Conservation (phyloP, 2,888 invertebrate species). For the Epirrhoe alternata region DNA sequence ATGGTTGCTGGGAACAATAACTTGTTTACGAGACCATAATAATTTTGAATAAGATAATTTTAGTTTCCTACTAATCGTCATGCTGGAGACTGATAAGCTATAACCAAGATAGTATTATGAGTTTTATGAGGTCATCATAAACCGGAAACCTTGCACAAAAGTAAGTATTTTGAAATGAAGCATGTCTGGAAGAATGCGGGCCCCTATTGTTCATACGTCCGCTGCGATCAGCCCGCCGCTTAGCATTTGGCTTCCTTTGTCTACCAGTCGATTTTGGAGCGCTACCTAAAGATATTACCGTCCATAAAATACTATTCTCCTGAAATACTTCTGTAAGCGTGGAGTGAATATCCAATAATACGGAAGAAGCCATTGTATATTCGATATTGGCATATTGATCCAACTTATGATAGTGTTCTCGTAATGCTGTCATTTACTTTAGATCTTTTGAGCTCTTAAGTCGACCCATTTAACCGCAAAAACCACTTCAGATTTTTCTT, state of each 20-base stretch:
- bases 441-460: background rate
- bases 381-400: constrained; percentile 12
- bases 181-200: constrained; percentile 57
- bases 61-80: background rate
- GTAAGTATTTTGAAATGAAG: constrained; percentile 42
- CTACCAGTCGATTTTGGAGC: constrained; percentile 42
- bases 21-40: constrained; percentile 13
- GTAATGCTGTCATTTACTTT: background rate
- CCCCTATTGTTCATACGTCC: constrained; percentile 55
- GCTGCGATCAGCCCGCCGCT: constrained; percentile 45
- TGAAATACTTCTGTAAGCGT: constrained; percentile 27
- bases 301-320: constrained; percentile 21
- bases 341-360: constrained; percentile 25
- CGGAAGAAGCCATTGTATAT: constrained; percentile 19
- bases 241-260: constrained; percentile 53
- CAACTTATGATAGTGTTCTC: constrained; percentile 3
- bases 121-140: background rate
- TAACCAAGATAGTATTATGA: background rate
- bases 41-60: background rate
- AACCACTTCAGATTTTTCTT: background rate
- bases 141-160: constrained; percentile 33
- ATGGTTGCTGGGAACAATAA: background rate
- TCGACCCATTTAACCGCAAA: background rate
- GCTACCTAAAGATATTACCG: constrained; percentile 23
- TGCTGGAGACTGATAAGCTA: background rate